Conservation (phyloP, 1,140 invertebrate species). For the Physella acuta region DNA sequence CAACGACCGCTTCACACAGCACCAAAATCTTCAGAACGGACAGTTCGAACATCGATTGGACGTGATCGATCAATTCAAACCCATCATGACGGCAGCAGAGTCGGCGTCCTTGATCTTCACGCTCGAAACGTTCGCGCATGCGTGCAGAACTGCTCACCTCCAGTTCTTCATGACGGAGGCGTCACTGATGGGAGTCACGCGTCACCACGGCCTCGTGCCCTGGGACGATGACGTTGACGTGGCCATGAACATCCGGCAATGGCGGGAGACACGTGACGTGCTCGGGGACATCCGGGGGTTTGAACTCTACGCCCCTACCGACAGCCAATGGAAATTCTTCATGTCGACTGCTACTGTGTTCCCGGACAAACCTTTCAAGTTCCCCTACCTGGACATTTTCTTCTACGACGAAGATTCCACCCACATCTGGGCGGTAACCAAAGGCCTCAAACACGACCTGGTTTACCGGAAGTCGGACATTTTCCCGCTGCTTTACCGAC, state of each 20-base stretch:
- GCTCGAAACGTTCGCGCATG: conserved; percentile 28
- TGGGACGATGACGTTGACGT: conserved; percentile 56
- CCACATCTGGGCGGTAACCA: conserved; percentile 45
- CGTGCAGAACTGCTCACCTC: conserved; percentile 32
- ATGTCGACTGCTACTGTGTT: conserved; percentile 22
- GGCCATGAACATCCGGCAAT: conserved; percentile 36
- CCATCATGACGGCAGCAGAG: conserved; percentile 27
- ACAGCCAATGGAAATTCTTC: conserved; percentile 48
- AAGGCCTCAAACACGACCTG: conserved; percentile 34
- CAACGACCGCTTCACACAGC: neutral
- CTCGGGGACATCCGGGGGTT: conserved; percentile 29
- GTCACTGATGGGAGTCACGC: conserved; percentile 41
- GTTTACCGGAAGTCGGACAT: conserved; percentile 39
- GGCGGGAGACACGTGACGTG: conserved; percentile 28
- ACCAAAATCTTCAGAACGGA: neutral
- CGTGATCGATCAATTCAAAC: conserved; percentile 20
- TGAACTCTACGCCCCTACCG: conserved; percentile 23
- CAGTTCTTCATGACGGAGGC: conserved; percentile 46
- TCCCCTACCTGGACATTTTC: conserved; percentile 53
- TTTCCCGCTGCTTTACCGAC: conserved; percentile 40
- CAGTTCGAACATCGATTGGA: neutral
- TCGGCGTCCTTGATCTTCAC: conserved; percentile 24
- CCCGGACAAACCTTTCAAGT: conserved; percentile 34
- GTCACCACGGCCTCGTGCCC: conserved; percentile 45
- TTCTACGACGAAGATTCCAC: conserved; percentile 49